Evolutionary conservation across 1,140 invertebrate species (phyloP), one percentile per base, ranked within the genome.

Genomic region (Drosophila repleta): DNA sequence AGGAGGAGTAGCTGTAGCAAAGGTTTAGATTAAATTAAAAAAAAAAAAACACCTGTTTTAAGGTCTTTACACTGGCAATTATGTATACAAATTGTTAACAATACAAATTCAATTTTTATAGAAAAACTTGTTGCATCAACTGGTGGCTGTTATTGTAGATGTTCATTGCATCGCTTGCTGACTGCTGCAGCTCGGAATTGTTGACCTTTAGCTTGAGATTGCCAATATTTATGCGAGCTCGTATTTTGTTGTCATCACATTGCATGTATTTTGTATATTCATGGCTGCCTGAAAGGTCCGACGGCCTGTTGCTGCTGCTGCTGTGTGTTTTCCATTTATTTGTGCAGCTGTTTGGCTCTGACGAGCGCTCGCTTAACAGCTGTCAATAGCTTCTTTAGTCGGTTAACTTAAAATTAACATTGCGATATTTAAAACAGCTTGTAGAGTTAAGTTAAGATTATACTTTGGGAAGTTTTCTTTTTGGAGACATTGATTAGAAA

Each of bases 1-100:
- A 90, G 60, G 79, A 85, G 6, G 80, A 85, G 41, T 88, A 83
- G 35, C 37, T 29, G 60, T 17, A 52, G 46, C 7, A 26, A 52
- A 62, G 32, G 4, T 37, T 20, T 32, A 21, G 3, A 17, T 39
- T 46, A 60, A 35, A 46, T 29, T 67, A 32, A 18, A 37, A 41
- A 6, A 32, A 18, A 37, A 41, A 6, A 13, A n/a, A 39, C 37
- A 56, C 51, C 73, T 74, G 74, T 63, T 87, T 75, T 69, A 85
- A 49, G 71, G 78, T 70, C 24, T 37, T 52, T 32, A 7, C 37
- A 45, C 37, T 35, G 20, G 26, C 53, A 52, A 58, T 52, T 66
- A 43, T 52, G 29, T 52, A 58, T 13, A 13, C 17, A 32, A 37
- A 24, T 39, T 56, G 15, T 71, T 43, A 37, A 13, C 10, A 53